Base-by-base conservation (phyloP, 1,140 invertebrate genomes). In the Eumeta japonica region DNA sequence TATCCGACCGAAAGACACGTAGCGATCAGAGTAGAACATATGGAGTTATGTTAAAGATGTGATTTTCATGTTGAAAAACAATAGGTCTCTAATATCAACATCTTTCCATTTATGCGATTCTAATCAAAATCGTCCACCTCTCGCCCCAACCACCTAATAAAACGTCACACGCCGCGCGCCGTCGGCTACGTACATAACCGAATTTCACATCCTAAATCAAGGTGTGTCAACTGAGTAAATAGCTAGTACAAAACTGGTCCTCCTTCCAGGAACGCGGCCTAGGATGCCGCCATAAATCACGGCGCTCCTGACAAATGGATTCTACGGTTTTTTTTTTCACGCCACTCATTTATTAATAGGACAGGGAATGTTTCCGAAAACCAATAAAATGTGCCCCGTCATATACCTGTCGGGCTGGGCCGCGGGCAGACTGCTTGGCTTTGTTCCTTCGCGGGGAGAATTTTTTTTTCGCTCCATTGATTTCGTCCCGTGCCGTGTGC, bases 341-440 rank as follows among this genome's bases (percentile, higher is more conserved):
- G 49, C 56, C 58, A 62, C 65, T 73, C 68, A 73, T 70, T 73
- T 73, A 73, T 73, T 70, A 70, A 73, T 73, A 70, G 63, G 58
- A 51, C 63, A 61, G 54, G 52, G 65, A 68, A 73, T 68, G 61
- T 67, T 73, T 73, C 63, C 64, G 65, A 70, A 73, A 73, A 73
- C 68, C 63, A 68, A 73, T 73, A 73, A 70, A 70, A 73, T 70
- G 59, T 57, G 68, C 68, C 64, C 59, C 57, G 65, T 73, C 68
- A 73, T 73, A 73, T 73, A 73, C 68, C 68, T 73, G 68, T 73
- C 62, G 47, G 47, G 5, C 45, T 35, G n/a, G n/a, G n/a, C n/a
- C n/a, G n/a, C n/a, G n/a, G 57, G 45, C 63, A 73, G 68, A 73
- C 68, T 60, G 68, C 68, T 55, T 68, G 68, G 61, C 63, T 52